Evolutionary conservation across 2,888 invertebrate species (phyloP).

Genomic region (Venusia cambrica): DNA sequence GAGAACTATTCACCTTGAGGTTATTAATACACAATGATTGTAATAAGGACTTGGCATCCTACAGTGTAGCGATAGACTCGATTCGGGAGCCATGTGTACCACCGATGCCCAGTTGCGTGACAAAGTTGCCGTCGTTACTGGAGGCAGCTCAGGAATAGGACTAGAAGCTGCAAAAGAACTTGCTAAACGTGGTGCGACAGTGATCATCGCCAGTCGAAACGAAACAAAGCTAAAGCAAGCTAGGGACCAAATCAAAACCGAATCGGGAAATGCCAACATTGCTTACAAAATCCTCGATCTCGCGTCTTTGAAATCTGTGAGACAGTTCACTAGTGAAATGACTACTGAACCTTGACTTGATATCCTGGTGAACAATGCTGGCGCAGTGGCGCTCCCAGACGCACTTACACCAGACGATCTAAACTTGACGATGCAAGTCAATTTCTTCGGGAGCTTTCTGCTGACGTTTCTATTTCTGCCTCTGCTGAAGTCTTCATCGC

Average conservation of each 20-base stretch:
- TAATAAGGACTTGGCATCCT: too few species aligned
- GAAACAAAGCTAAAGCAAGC: constrained; percentile 63
- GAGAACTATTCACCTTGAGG: constrained; percentile 34
- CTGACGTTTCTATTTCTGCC: constrained; percentile 84
- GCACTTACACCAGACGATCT: constrained; percentile 83
- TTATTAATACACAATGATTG: too few species aligned
- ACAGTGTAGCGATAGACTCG: constrained; percentile 20
- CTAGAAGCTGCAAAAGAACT: constrained; percentile 68
- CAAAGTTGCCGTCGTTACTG: constrained; percentile 64
- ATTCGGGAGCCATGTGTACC: constrained; percentile 39
- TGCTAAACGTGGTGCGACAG: constrained; percentile 67
- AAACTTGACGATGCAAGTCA: constrained; percentile 84
- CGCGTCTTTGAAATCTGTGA: constrained; percentile 68
- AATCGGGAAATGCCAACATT: constrained; percentile 54
- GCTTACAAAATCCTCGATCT: constrained; percentile 60
- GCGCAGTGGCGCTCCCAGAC: constrained; percentile 64
- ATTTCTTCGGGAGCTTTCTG: constrained; percentile 87
- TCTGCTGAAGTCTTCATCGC: constrained; percentile 73
- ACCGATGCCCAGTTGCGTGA: constrained; percentile 49
- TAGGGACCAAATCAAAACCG: constrained; percentile 46
- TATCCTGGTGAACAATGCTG: constrained; percentile 82
- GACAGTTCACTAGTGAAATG: constrained; percentile 75
- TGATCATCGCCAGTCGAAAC: constrained; percentile 76
- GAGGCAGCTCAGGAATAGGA: constrained; percentile 66
- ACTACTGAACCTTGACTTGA: constrained; percentile 62